phyloP scores from a whole-genome alignment of 2,113 vertebrate species.

The Hippopotamus amphibius region DNA sequence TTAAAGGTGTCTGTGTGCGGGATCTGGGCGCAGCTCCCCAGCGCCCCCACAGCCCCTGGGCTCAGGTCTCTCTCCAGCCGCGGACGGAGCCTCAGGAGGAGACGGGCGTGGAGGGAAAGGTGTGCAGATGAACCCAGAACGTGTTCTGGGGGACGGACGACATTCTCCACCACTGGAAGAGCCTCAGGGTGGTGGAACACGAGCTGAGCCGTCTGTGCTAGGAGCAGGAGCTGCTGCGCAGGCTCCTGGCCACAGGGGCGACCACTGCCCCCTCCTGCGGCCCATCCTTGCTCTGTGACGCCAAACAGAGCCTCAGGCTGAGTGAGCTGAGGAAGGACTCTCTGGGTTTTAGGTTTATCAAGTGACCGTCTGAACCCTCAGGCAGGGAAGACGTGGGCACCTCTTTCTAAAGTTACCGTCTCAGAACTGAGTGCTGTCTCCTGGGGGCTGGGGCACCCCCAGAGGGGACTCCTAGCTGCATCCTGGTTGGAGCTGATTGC shows the following conservation, averaged over 20 bases:
- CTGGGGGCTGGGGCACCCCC: not conserved
- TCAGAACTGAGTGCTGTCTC: not conserved
- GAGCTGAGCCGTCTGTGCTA: rapidly evolving
- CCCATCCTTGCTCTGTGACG: rapidly evolving
- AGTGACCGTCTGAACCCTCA: not conserved
- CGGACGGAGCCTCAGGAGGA: rapidly evolving
- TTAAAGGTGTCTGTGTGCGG: not conserved
- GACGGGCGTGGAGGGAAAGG: rapidly evolving
- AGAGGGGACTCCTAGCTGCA: rapidly evolving
- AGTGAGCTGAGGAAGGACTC: not conserved
- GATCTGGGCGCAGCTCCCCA: not conserved
- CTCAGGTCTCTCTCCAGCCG: not conserved
- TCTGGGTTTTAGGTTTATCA: not conserved
- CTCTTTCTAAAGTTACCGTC: not conserved
- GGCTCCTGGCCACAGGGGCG: rapidly evolving
- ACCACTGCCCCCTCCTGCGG: rapidly evolving
- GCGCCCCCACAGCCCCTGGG: rapidly evolving
- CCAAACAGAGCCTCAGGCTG: too few relatives aligned
- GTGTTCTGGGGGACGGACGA: rapidly evolving
- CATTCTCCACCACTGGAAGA: not conserved
- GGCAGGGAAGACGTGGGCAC: rapidly evolving
- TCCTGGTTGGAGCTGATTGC: rapidly evolving
- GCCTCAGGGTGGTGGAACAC: not conserved
- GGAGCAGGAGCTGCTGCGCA: not conserved
- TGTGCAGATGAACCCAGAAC: not conserved